Evolutionary conservation across 2,888 invertebrate genomes (phyloP).

Genomic region (Agriotes lineatus): DNA sequence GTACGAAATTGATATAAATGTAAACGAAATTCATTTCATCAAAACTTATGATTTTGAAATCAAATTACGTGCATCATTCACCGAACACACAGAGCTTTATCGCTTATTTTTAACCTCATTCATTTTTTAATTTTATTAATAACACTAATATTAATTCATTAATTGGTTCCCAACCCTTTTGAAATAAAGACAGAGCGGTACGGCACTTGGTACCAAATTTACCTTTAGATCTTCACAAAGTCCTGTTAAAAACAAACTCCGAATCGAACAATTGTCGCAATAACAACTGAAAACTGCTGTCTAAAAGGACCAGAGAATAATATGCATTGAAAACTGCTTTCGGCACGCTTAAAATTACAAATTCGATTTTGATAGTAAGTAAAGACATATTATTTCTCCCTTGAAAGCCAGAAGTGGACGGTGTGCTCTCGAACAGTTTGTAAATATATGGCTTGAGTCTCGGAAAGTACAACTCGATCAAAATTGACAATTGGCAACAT

Average conservation of each 20-base stretch:
- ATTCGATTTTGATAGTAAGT: not conserved
- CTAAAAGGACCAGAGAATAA: conserved; percentile 34
- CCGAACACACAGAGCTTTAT: conserved; percentile 56
- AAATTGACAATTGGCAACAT: conserved; percentile 63
- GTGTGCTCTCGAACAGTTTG: conserved; percentile 12
- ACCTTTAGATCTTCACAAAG: conserved; percentile 35
- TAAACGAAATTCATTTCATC: conserved; percentile 23
- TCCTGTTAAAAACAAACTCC: too few relatives aligned
- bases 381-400: conserved; percentile 28
- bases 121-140: conserved; percentile 59
- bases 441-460: conserved; percentile 33
- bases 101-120: conserved; percentile 61
- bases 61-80: conserved; percentile 28
- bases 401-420: conserved; percentile 31
- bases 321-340: not conserved
- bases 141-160: conserved; percentile 59
- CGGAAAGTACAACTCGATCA: conserved; percentile 46
- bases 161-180: conserved; percentile 60
- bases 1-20: too few relatives aligned
- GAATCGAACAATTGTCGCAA: too few relatives aligned
- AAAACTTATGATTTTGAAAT: not conserved
- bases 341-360: too few relatives aligned
- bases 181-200: conserved; percentile 58
- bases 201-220: conserved; percentile 64
- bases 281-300: conserved; percentile 35